Conservation (phyloP, 2,888 invertebrate species). For the Ametastegia equiseti region DNA sequence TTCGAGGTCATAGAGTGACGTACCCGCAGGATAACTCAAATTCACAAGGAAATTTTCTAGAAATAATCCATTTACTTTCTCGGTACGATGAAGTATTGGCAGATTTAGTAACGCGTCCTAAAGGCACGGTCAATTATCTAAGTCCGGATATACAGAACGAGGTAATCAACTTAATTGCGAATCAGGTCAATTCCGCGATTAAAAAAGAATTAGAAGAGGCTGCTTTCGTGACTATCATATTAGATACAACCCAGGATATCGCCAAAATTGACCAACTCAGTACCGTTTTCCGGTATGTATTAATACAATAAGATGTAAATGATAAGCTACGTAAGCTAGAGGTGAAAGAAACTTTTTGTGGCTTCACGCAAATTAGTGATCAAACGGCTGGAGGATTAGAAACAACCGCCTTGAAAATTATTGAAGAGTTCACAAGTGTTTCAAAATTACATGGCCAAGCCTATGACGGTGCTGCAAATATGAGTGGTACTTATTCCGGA, state of each 20-base stretch:
- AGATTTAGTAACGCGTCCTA: slow-evolving; percentile 52
- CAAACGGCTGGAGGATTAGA: slow-evolving; percentile 46
- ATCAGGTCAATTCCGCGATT: slow-evolving; percentile 16
- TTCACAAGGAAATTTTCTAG: slow-evolving; percentile 59
- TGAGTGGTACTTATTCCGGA: slow-evolving; percentile 55
- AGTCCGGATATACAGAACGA: slow-evolving; percentile 57
- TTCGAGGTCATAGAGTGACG: slow-evolving; percentile 12
- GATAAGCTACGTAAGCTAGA: slow-evolving; percentile 49
- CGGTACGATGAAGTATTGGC: slow-evolving; percentile 55
- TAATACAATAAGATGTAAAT: slow-evolving; percentile 45
- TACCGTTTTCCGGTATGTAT: slow-evolving; percentile 56
- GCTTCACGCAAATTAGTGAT: slow-evolving; percentile 49
- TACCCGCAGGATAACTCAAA: too few species aligned
- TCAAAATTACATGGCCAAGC: slow-evolving; percentile 56
- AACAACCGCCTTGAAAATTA: slow-evolving; percentile 41
- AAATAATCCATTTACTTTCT: slow-evolving; percentile 55
- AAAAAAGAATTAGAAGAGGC: slow-evolving; percentile 44
- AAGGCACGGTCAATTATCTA: slow-evolving; percentile 53
- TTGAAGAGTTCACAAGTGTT: slow-evolving; percentile 21
- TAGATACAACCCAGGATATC: slow-evolving; percentile 52
- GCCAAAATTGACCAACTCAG: slow-evolving; percentile 57
- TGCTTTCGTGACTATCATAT: slow-evolving; percentile 51
- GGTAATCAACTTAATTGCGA: slow-evolving; percentile 37
- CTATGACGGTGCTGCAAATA: slow-evolving; percentile 55
- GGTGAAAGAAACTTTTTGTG: slow-evolving; percentile 52